phyloP scores from a whole-genome alignment of 2,797 vertebrate genomes.

The Scarus forsteni region DNA sequence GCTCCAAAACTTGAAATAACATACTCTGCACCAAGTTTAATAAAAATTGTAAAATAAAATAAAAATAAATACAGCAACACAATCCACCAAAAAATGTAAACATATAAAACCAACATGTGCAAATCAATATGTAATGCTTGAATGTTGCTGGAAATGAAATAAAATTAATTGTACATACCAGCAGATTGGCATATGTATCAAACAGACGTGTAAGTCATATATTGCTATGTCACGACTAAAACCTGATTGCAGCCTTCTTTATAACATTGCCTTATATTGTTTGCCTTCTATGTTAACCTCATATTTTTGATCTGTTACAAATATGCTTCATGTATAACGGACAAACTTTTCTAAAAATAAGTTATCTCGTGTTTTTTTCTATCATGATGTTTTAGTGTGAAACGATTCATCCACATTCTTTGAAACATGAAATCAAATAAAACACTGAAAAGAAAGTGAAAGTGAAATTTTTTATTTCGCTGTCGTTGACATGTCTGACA shows the following conservation, averaged over 20 bases:
- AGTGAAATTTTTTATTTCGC: constrained; percentile 1
- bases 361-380: background rate
- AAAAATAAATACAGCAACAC: constrained; percentile 17
- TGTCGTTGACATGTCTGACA: background rate
- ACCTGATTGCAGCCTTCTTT: background rate
- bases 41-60: background rate
- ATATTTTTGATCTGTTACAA: background rate
- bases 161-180: background rate
- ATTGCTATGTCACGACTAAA: constrained; percentile 16
- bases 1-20: background rate
- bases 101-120: background rate
- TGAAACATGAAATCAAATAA: constrained; percentile 26
- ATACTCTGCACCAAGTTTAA: constrained; percentile 9
- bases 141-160: constrained; percentile 9
- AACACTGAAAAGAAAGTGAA: constrained; percentile 6
- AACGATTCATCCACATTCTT: constrained; percentile 5
- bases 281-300: constrained; percentile 5
- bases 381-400: constrained; percentile 8
- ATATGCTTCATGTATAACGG: background rate
- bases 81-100: background rate
- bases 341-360: background rate
- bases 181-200: background rate
- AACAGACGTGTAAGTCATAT: constrained; percentile 1
- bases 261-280: constrained; percentile 23
- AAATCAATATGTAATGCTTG: constrained; percentile 1